These are phyloP conservation scores for Thymallus thymallus DNA, from an alignment of 2,113 vertebrate species.

Conservation along the genomic window DNA sequence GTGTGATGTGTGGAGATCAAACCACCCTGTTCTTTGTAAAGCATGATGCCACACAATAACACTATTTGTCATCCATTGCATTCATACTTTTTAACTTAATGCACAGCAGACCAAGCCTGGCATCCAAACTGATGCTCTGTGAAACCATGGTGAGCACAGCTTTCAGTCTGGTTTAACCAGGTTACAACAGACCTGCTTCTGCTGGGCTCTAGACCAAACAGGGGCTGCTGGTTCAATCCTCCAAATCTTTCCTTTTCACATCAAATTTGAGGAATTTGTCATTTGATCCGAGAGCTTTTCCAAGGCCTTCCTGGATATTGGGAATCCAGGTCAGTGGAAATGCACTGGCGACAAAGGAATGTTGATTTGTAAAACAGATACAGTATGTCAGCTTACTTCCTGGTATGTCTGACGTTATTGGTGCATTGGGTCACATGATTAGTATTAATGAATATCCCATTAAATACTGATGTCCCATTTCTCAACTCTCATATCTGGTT, in stretches of 20 bases:
- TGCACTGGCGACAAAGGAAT: background rate
- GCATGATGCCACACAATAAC: background rate
- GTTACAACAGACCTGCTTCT: background rate
- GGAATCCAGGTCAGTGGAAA: background rate
- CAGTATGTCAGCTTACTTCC: background rate
- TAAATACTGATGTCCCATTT: background rate
- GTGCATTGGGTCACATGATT: slow-evolving; percentile 14
- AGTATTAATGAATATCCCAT: background rate
- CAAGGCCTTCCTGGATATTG: background rate
- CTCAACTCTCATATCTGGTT: background rate
- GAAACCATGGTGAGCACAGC: no score
- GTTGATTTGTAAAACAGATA: slow-evolving; percentile 25
- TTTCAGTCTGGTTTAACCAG: no score
- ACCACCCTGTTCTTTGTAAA: background rate
- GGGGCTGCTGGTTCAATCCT: background rate
- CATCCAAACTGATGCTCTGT: no score
- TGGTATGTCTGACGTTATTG: slow-evolving; percentile 4
- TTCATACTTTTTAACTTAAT: background rate
- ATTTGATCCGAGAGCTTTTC: background rate
- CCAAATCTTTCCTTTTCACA: background rate
- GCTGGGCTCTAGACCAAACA: background rate
- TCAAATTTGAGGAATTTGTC: background rate
- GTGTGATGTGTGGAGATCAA: background rate
- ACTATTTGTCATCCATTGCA: background rate
- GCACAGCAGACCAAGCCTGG: background rate